Base-by-base conservation (phyloP, 2,797 vertebrate species). In the Takifugu ocellatus region DNA sequence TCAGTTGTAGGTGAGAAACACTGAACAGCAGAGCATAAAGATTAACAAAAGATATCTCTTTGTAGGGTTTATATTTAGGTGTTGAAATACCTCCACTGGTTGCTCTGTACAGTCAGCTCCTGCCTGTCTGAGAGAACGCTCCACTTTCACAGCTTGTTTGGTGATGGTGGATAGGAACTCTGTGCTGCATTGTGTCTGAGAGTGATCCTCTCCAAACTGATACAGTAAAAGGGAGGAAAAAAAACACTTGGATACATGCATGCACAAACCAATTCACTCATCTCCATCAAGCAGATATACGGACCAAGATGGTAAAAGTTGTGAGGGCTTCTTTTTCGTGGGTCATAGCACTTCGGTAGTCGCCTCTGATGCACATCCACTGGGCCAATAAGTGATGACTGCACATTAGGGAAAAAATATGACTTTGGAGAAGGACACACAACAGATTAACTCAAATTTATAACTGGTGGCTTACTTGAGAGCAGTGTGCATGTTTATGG, bases 61-160 rank as follows among this genome's bases (percentile, higher is more conserved):
- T 21, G 15, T 42, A 51, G 21, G 2, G 24, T 7, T 17, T 44
- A 44, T 36, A 33, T 21, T 16, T 25, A 5, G 12, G 21, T 47
- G 21, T 0, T 62, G 51, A 3, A 12, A 5, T 61, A 89, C 88
- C 88, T 89, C 89, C 57, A 86, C 71, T 24, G 72, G 36, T 52
- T 81, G 83, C 63, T 92, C 90, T 0, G 71, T 66, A 17, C 84
- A 58, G 29, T 93, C 90, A 17, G 68, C 61, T 42, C 84, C 90
- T 6, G 88, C 85, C 81, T 93, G 88, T 66, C 92, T 87, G 72
- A 93, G 86, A 16, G 89, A 89, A 48, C 93, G 89, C 15, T 94
- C 93, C 46, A 93, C 90, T 54, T 88, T 89, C 65, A 94, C 93
- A 0, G 93, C 93, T 72, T 94, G 91, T 77, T 92, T 91, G 58